phyloP scores from a whole-genome alignment of 1,140 invertebrate genomes.

The Caligus rogercresseyi region DNA sequence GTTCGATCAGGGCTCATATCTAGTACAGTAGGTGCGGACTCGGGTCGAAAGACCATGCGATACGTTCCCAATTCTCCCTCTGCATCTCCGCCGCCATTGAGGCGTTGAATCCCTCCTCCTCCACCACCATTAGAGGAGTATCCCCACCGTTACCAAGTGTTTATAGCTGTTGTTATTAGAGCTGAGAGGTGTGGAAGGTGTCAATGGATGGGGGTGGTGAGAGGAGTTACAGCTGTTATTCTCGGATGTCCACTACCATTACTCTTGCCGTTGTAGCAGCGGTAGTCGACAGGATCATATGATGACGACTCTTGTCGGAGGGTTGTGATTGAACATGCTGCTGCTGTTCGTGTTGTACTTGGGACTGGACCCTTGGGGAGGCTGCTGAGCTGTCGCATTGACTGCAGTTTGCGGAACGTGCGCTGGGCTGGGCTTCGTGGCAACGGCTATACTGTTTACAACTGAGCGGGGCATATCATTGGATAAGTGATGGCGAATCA shows the following conservation, averaged over 20 bases:
- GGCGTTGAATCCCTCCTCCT: neutral
- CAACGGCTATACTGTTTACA: neutral
- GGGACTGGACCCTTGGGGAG: too few species aligned
- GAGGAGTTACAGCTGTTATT: too few species aligned
- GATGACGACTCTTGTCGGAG: neutral
- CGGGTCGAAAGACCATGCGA: slow-evolving; percentile 9
- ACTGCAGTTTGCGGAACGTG: too few species aligned
- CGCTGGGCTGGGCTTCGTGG: neutral
- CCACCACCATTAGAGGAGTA: neutral
- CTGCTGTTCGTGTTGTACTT: neutral
- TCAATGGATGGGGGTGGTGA: too few species aligned
- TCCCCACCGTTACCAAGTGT: neutral
- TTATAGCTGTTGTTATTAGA: neutral
- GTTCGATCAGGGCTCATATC: slow-evolving; percentile 17
- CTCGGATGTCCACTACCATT: neutral
- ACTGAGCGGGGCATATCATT: neutral
- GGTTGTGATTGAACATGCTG: neutral
- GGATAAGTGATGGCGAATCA: slow-evolving; percentile 8
- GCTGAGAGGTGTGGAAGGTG: neutral
- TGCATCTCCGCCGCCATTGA: neutral
- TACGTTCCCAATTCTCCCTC: neutral
- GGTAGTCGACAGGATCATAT: neutral
- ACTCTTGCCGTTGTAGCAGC: neutral
- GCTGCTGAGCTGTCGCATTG: too few species aligned
- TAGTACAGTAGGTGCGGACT: slow-evolving; percentile 20